Base-by-base conservation (phyloP, 2,113 vertebrate genomes). In the Pungitius pungitius region DNA sequence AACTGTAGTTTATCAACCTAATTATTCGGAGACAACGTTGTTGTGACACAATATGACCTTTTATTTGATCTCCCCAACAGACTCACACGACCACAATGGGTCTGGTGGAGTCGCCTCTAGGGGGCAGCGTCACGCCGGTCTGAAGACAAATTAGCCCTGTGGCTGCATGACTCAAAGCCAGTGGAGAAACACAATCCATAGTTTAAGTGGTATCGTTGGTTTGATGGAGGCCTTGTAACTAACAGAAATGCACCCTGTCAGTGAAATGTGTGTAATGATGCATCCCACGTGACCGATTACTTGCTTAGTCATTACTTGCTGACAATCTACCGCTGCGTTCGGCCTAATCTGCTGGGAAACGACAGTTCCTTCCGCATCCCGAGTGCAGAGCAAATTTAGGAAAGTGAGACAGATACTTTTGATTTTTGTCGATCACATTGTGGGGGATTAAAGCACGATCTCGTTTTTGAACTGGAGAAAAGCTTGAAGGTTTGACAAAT, bases 121-220 rank as follows among this genome's bases (percentile, higher is more conserved):
- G 80, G 82, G 91, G 89, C 88, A 87, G 83, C 2, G 75, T 87
- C 54, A 49, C 40, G 51, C 58, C 45, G 68, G 47, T 66, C 58
- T 56, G 77, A 66, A 33, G 61, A 54, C 70, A 27, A 45, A 2
- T 26, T 33, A 17, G 65, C 22, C 59, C 54, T 67, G 47, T 77
- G 68, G 39, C 71, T 11, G 26, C 67, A 64, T 52, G 47, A 72
- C 61, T 63, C 37, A 66, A 42, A 64, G 65, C 22, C 51, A 74
- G 68, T 39, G 35, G 47, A 71, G 22, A 14, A 70, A 43, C 24
- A 22, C 12, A 26, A 75, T 45, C 11, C 62, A 42, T 52, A 54
- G 47, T 43, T 39, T n/a, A 9, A 49, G 56, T 18, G 13, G 22
- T 8, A 22, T 63, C 4, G 24, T 43, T 49, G 59, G 9, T 33